Evolutionary conservation across 2,888 invertebrate genomes (phyloP).

Genomic region (Macrosiphum euphorbiae): DNA sequence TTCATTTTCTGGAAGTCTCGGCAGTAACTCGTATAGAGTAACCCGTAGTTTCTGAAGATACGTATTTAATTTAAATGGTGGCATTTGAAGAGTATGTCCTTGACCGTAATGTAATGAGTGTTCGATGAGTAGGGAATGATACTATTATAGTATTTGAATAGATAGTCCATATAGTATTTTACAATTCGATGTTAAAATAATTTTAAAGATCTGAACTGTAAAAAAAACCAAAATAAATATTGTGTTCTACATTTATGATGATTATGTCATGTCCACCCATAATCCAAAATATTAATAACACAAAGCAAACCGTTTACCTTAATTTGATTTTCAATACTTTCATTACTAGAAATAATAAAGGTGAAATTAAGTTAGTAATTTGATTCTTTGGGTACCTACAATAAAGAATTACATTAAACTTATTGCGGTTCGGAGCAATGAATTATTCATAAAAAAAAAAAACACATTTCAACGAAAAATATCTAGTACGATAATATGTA

Average conservation of each 20-base stretch:
- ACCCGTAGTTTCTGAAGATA: too few relatives aligned
- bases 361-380: background rate
- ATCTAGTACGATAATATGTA: background rate
- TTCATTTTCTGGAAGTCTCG: too few relatives aligned
- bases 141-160: too few relatives aligned
- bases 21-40: too few relatives aligned
- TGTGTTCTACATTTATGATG: background rate
- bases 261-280: too few relatives aligned
- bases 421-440: background rate
- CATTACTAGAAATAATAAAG: background rate
- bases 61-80: too few relatives aligned
- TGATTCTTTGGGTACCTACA: background rate
- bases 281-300: background rate
- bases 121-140: too few relatives aligned
- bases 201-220: background rate
- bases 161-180: too few relatives aligned
- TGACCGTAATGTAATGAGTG: too few relatives aligned
- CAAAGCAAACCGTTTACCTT: background rate
- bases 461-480: background rate
- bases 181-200: background rate
- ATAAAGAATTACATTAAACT: background rate
- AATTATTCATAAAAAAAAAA: slow-evolving; percentile 2
- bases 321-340: background rate
- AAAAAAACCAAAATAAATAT: background rate
- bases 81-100: too few relatives aligned